Evolutionary conservation across 2,113 vertebrate species (phyloP).

Genomic region (Podocnemis expansa): DNA sequence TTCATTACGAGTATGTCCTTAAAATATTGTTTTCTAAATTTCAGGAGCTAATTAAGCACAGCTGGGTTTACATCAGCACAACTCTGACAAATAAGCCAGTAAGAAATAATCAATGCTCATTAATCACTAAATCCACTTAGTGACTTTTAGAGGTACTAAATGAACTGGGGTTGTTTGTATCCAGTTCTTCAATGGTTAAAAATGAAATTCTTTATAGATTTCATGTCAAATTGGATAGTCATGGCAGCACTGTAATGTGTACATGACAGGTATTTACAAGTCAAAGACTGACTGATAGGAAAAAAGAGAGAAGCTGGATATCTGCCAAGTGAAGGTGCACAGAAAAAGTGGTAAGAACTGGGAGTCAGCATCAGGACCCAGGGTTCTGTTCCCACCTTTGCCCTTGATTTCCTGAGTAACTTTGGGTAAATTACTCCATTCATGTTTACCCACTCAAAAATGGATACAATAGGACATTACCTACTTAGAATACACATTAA

Average conservation of each 20-base stretch:
- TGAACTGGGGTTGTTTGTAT: neutral
- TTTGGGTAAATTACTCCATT: neutral
- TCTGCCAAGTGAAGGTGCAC: neutral
- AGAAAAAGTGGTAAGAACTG: neutral
- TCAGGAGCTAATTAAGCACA: constrained; percentile 63
- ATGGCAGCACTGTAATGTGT: neutral
- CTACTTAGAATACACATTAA: neutral
- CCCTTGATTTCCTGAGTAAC: neutral
- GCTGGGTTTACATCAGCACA: constrained; percentile 27
- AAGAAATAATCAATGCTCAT: constrained; percentile 66
- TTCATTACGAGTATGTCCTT: constrained; percentile 37
- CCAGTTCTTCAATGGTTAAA: constrained; percentile 10
- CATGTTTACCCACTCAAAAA: neutral
- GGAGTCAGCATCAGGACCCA: accelerated
- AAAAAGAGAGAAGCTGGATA: neutral
- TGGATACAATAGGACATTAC: neutral
- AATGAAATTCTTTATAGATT: neutral
- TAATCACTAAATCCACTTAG: constrained; percentile 60
- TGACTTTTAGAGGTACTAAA: constrained; percentile 52
- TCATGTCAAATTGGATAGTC: neutral
- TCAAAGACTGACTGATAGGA: neutral
- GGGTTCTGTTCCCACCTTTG: neutral
- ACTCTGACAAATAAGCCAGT: constrained; percentile 53
- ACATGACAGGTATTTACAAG: neutral
- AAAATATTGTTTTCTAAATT: constrained; percentile 61